A percentile compares a stretch with the other conserved stretches of the same genome.
phyloP scores from a whole-genome alignment of 2,888 invertebrate genomes.

The Cryptocheilus praepositus region DNA sequence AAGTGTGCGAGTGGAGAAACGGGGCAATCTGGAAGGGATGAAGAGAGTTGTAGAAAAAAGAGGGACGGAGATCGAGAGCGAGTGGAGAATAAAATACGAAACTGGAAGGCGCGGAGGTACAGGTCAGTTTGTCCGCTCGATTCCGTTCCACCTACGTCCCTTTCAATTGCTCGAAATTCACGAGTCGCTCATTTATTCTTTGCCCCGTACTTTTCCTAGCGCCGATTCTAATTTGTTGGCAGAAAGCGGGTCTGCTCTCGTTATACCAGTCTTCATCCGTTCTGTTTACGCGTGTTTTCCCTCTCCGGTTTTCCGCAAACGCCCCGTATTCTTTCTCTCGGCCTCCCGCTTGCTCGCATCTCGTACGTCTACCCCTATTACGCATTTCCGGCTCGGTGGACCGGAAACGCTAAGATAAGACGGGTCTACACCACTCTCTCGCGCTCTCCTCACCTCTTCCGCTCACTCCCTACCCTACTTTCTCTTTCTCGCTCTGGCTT shows the following conservation, averaged over 20 bases:
- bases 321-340: conserved; percentile 51
- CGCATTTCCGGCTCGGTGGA: conserved; percentile 75
- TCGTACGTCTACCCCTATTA: conserved; percentile 67
- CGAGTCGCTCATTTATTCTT: background rate
- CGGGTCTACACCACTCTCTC: conserved; percentile 43
- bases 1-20: no score
- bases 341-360: conserved; percentile 52
- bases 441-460: conserved; percentile 12
- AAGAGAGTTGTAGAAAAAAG: background rate
- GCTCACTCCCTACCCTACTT: conserved; percentile 20
- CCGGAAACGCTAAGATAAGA: conserved; percentile 75
- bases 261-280: conserved; percentile 4
- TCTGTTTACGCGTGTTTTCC: conserved; percentile 38
- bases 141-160: background rate
- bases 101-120: background rate
- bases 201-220: conserved; percentile 4
- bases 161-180: conserved; percentile 2
- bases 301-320: conserved; percentile 20
- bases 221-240: conserved; percentile 32
- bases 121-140: background rate
- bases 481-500: conserved; percentile 15
- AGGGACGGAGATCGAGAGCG: background rate
- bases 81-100: background rate
- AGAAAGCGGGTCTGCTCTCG: conserved; percentile 8
- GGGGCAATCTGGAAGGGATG: no score